phyloP scores from a whole-genome alignment of 2,797 vertebrate species.

The Threskiornis aethiopicus region DNA sequence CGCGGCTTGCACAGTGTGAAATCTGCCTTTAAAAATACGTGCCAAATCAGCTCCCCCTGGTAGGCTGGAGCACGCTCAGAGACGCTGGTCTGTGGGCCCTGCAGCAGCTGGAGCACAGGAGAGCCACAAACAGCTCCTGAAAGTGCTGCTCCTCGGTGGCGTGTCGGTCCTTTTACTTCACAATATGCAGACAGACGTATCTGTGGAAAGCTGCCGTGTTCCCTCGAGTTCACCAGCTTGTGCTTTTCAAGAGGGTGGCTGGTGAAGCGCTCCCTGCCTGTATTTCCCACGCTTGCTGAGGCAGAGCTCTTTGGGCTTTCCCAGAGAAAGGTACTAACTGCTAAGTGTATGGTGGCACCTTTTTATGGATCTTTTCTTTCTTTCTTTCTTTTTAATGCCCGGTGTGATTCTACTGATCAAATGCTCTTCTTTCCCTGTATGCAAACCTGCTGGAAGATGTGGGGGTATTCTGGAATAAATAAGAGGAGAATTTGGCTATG shows the following conservation, averaged over 20 bases:
- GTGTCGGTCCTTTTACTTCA: not conserved
- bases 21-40: not conserved
- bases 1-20: not conserved
- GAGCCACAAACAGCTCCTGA: not conserved
- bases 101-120: not conserved
- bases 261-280: not conserved
- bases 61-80: not conserved
- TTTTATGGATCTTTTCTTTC: not conserved
- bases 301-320: not conserved
- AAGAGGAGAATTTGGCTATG: not conserved
- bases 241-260: not conserved
- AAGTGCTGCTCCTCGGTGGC: not conserved
- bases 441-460: not conserved
- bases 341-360: not conserved
- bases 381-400: not conserved
- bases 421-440: not conserved
- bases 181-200: fast-evolving
- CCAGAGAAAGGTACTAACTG: not conserved
- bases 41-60: not conserved
- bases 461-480: not conserved
- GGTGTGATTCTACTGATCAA: not conserved
- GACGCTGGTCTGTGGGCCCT: fast-evolving
- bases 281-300: not conserved
- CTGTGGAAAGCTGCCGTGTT: not conserved
- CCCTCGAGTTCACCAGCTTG: not conserved